A percentile compares a stretch with the other conserved stretches of the same genome.
phyloP scores from a whole-genome alignment of 2,113 vertebrate species.

The Myiopsitta monachus region DNA sequence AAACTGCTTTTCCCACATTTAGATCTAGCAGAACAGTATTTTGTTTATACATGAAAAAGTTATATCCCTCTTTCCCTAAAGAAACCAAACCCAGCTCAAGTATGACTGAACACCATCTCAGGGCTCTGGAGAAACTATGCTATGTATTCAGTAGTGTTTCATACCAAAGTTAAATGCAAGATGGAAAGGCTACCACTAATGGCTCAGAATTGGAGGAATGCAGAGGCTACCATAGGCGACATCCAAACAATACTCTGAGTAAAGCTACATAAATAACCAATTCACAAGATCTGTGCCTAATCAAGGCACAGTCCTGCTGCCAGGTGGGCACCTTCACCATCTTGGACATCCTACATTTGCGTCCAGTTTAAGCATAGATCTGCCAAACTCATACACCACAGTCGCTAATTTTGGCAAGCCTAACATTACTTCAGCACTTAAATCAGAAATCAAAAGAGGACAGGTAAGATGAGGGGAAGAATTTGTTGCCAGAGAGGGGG shows the following conservation, averaged over 20 bases:
- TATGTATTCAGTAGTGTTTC: neutral
- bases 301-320: neutral
- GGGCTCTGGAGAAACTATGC: neutral
- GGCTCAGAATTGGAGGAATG: neutral
- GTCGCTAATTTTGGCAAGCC: neutral
- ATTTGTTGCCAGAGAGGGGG: neutral
- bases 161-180: neutral
- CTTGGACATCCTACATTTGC: accelerated
- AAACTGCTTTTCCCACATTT: neutral
- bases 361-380: neutral
- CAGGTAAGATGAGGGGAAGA: neutral
- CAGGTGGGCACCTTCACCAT: neutral
- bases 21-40: neutral
- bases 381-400: neutral
- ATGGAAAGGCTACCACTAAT: neutral
- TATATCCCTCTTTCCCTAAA: neutral
- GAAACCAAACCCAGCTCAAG: neutral
- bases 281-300: neutral
- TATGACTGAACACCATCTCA: neutral
- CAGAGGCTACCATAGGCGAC: neutral
- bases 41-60: neutral
- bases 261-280: neutral
- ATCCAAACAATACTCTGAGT: neutral
- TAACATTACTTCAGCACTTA: neutral
- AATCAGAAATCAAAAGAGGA: neutral